Base-by-base conservation (phyloP, 1,140 invertebrate species). In the Zaprionus lachaisei region DNA sequence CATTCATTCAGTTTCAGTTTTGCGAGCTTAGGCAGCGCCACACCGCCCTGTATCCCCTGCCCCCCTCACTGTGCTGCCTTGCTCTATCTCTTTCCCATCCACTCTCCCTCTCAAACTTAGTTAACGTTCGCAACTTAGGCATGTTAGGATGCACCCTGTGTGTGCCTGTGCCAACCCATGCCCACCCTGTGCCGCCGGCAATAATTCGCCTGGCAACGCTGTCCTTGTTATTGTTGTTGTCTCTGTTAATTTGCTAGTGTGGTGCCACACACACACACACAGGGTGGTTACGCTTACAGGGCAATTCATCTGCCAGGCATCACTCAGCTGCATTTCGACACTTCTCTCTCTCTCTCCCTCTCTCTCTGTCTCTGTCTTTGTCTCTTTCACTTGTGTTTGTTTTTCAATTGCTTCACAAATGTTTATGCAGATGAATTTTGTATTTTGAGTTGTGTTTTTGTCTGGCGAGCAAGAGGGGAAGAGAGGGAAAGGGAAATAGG, bases 391-490 rank as follows among this genome's bases (percentile, higher is more conserved):
- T 63, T 67, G 57, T 81, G 78, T 87, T 87, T 83, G 80, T 76
- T 79, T 81, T 89, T 89, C 81, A 89, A 89, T 89, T 81, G 84
- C 84, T 87, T 55, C 83, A 83, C 80, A 87, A 89, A 89, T 89
- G 84, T 89, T 89, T 89, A 89, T 89, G 84, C 84, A 89, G 84
- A 84, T 89, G 85, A 84, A 89, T 89, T 89, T 47, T 89, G 85
- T 89, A 75, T 89, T 89, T 90, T 82, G 81, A 84, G 76, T 81
- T 90, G 79, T 74, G 75, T 89, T 79, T 84, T 80, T 61, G 81
- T 84, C 85, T 83, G 69, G 34, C 58, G 44, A 65, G 47, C 20
- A 58, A 67, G 34, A 37, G 17, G 20, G 58, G n/a, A 34, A 22
- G 2, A 20, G 51, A 28, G 20, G 2, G 3, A 28, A 28, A 28